Base-by-base conservation (phyloP, 1,140 invertebrate species). In the Platyura marginata region DNA sequence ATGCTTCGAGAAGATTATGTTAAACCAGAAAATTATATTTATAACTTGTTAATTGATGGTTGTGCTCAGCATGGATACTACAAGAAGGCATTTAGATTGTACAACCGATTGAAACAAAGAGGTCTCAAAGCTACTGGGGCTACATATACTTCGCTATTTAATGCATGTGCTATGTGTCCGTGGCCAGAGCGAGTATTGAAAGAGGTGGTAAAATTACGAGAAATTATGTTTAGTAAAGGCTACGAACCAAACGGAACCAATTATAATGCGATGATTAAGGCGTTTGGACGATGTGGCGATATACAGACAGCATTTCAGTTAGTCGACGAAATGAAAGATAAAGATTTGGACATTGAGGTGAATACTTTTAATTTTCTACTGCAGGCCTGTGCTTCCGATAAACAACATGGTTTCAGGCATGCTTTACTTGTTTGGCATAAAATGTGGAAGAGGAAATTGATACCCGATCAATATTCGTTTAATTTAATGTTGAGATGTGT, bases 241-340 rank as follows among this genome's bases (percentile, higher is more conserved):
- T 64, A 77, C 48, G 52, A 70, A 37, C 70, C 81, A 2, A 91
- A 89, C 61, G 52, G 74, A 1, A 74, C 74, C 3, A 85, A 82
- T 55, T 92, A 87, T 49, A 79, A 90, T 71, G 71, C 79, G 3
- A 80, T 93, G 75, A 82, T 94, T 8, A 93, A 90, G 70, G 84
- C 86, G 3, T 95, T 85, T 69, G 85, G 83, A 3, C 63, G 76
- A 47, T 82, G 81, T 64, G 78, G 79, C 4, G 75, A 88, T 57
- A 51, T 89, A 11, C 44, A 69, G 39, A 76, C 71, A 40, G 82
- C 87, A 5, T 91, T 91, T 64, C 48, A 69, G 53, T 54, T 93
- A 41, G 77, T 81, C 9, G 86, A 94, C 66, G 79, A 91, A 69
- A 88, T 91, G 79, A 49, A 64, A 1, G 64, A 74, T 23, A 77